Evolutionary conservation across 2,113 vertebrate species (phyloP).

Genomic region (Machaerirhynchus nigripectus): DNA sequence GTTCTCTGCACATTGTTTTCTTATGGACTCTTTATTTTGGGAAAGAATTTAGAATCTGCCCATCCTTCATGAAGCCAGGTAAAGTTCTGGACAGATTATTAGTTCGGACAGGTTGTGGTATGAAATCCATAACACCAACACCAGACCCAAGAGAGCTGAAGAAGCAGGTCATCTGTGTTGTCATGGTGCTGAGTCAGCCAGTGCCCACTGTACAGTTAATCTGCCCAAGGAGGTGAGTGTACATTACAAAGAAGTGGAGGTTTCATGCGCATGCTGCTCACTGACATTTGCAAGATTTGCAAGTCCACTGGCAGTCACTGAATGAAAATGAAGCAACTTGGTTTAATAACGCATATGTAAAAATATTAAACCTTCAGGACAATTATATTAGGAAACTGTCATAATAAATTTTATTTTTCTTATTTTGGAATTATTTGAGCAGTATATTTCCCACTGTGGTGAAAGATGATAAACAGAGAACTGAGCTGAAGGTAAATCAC

Average conservation of each 20-base stretch:
- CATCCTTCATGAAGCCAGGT: neutral
- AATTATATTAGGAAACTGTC: neutral
- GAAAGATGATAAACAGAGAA: neutral
- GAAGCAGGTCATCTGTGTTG: neutral
- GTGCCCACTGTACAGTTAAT: neutral
- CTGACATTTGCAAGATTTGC: neutral
- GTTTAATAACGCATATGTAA: neutral
- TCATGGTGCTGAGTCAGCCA: neutral
- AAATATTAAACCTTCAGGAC: neutral
- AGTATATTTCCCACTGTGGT: neutral
- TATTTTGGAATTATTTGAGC: neutral
- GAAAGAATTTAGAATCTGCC: neutral
- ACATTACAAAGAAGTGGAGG: neutral
- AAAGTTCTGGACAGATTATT: neutral
- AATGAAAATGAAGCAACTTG: neutral
- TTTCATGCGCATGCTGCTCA: neutral
- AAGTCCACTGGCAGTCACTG: neutral
- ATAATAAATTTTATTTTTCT: conserved; percentile 6
- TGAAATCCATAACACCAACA: neutral
- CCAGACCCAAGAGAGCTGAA: neutral
- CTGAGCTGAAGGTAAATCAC: neutral
- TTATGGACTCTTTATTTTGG: neutral
- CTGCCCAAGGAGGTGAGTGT: neutral
- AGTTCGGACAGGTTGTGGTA: neutral
- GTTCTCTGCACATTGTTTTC: neutral